Conservation (phyloP, 2,797 vertebrate species). For the Bradypus variegatus region DNA sequence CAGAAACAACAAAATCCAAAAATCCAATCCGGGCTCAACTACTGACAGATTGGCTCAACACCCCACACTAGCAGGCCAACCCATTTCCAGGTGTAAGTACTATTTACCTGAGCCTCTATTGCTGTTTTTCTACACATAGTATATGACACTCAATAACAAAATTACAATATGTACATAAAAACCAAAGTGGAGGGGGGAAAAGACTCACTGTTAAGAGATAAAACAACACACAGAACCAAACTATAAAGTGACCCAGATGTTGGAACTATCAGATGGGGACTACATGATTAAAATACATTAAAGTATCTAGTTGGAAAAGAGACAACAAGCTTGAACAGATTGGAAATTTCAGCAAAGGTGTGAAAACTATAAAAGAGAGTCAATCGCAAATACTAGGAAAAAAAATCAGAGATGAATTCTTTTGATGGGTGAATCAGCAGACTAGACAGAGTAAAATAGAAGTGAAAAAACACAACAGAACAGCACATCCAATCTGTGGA, state of each 20-base stretch:
- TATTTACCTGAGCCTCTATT: neutral
- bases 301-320: neutral
- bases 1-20: neutral
- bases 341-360: neutral
- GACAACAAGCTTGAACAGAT: neutral
- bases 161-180: neutral
- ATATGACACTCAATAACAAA: neutral
- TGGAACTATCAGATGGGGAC: neutral
- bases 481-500: neutral
- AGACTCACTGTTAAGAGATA: neutral
- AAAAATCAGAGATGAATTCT: neutral
- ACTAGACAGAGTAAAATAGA: neutral
- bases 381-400: neutral
- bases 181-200: neutral
- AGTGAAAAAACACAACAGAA: neutral
- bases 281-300: neutral
- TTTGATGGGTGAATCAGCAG: neutral
- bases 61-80: neutral
- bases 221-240: neutral
- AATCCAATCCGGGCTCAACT: neutral
- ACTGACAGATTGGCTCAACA: neutral
- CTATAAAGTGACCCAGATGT: neutral
- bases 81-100: neutral
- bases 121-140: neutral
- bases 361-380: neutral